Evolutionary conservation across 2,113 vertebrate genomes (phyloP).

Genomic region (Calidris pygmaea): DNA sequence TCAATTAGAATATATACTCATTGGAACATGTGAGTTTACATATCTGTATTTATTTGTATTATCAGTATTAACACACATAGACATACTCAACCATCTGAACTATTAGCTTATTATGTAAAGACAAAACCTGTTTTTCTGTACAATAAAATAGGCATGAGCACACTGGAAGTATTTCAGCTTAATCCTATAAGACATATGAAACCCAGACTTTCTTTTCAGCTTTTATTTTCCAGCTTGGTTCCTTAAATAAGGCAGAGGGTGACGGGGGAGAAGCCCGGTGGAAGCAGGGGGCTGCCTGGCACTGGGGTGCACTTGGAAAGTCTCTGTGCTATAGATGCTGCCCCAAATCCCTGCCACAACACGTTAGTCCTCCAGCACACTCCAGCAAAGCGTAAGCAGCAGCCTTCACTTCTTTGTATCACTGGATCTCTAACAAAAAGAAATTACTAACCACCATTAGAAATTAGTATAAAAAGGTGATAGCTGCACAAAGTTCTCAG

Average conservation of each 20-base stretch:
- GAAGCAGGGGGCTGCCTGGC: background rate
- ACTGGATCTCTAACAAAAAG: background rate
- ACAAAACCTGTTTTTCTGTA: background rate
- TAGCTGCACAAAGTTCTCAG: background rate
- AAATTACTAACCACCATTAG: background rate
- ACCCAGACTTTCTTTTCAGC: background rate
- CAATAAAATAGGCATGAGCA: background rate
- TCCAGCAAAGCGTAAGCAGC: background rate
- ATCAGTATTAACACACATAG: background rate
- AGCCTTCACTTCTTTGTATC: background rate
- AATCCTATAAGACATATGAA: background rate
- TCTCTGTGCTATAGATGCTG: background rate
- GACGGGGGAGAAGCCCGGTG: rapidly evolving
- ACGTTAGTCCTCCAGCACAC: background rate
- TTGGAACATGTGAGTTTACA: background rate
- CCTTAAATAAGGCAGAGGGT: background rate
- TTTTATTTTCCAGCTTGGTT: background rate
- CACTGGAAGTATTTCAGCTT: background rate
- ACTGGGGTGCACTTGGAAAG: background rate
- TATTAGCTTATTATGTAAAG: background rate
- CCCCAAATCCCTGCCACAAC: background rate
- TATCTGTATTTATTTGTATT: background rate
- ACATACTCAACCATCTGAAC: background rate
- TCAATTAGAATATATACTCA: background rate
- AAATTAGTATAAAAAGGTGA: background rate